Base-by-base conservation (phyloP, 53 echinoderm and acorn worm species). In the Pentamera pediparva region DNA sequence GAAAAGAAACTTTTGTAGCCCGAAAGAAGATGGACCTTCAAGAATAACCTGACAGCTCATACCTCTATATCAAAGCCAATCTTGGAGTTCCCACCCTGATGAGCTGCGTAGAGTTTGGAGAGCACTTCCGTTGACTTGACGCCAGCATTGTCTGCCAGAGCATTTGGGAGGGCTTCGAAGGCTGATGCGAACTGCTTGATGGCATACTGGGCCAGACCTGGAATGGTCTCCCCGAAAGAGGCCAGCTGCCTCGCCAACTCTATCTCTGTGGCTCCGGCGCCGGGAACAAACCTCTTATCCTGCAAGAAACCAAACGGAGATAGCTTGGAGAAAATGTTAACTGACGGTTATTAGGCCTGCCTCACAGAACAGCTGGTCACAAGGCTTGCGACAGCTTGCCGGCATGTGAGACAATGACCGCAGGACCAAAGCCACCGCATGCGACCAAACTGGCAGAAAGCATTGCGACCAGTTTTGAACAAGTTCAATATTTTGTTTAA, bases 1-100 rank as follows among this genome's bases (percentile, higher is more conserved):
- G n/a, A 53, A 53, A 1, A 53, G 7, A 41, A 26, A 13, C 25
- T 53, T 26, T n/a, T n/a, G n/a, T n/a, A n/a, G n/a, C n/a, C n/a
- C n/a, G n/a, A n/a, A n/a, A n/a, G n/a, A n/a, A n/a, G n/a, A n/a
- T n/a, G n/a, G n/a, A n/a, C n/a, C n/a, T n/a, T n/a, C n/a, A n/a
- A n/a, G n/a, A n/a, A 57, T 13, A 57, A 55, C 1, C 12, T 1
- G 13, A 45, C 12, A 15, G n/a, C 12, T n/a, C 75, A 21, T 59
- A 95, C 95, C 83, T 95, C 95, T 59, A 90, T 91, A 52, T 95
- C 95, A 63, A 90, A 95, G 29, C 95, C 95, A 33, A 76, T 58
- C 56, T 91, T 91, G 55, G 87, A 78, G 62, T 95, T 82, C 25
- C 95, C 95, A 31, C 87, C 79, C 71, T 95, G 95, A 57, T 95